These are phyloP conservation scores for Hyaena hyaena DNA, from an alignment of 2,113 vertebrate genomes.

Conservation along the genomic window DNA sequence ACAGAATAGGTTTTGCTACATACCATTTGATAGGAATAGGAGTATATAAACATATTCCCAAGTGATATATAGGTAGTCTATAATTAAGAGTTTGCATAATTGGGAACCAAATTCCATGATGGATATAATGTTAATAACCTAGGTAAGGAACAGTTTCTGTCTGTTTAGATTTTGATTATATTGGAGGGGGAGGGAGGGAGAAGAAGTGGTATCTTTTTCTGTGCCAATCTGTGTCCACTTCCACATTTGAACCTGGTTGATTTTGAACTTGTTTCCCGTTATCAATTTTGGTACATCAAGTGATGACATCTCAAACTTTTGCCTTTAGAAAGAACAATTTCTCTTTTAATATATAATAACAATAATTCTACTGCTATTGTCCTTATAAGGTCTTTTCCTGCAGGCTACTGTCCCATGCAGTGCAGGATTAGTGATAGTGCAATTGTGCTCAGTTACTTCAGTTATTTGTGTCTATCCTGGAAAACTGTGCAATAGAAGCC, in stretches of 20 bases:
- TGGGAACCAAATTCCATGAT: not conserved
- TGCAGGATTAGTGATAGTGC: not conserved
- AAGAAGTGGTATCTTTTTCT: not conserved
- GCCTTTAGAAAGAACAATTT: not conserved
- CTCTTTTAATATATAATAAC: not conserved
- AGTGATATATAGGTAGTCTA: not conserved
- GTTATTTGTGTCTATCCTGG: not conserved
- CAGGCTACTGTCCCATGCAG: not conserved
- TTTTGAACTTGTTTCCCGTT: not conserved
- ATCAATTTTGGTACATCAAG: not conserved
- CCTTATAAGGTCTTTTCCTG: not conserved
- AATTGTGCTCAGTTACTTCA: not conserved
- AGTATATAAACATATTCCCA: not conserved
- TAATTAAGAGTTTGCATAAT: not conserved
- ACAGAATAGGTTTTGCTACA: not conserved
- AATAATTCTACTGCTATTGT: not conserved
- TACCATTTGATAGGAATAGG: not conserved
- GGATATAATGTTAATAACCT: not conserved
- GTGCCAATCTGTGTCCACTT: not conserved
- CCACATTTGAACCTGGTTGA: not conserved
- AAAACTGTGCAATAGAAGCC: not conserved
- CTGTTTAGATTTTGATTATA: not conserved
- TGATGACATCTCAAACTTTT: not conserved
- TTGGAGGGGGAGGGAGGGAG: rapidly evolving
- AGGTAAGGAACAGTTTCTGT: not conserved